Evolutionary conservation across 2,888 invertebrate species (phyloP), one percentile per base, ranked within the genome.

Genomic region (Sipha maydis): DNA sequence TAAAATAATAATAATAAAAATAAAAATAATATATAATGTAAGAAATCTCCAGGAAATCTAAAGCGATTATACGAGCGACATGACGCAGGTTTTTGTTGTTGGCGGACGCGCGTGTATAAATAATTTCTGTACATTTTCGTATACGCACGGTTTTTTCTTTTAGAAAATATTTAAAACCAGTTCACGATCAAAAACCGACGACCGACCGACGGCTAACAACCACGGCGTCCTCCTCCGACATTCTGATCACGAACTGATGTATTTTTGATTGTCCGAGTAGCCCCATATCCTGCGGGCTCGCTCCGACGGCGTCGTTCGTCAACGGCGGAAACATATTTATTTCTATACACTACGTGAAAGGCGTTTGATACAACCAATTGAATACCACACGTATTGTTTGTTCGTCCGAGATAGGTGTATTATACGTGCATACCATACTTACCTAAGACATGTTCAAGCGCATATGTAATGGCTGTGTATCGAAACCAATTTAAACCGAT

Each of bases 231-330:
- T 41, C 41, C 41, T 41, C 41, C 8, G 11, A 7, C 41, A 88
- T 88, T 88, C 86, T 88, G 86, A 88, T 88, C 86, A 88, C 86
- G 86, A 88, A 88, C 86, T n/a, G 84, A 73, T 77, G 85, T 14
- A 75, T 88, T 88, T 80, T 80, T 75, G 80, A 73, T 86, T 73
- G 85, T 86, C 67, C 25, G 34, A 38, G 69, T 54, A 14, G n/a
- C 21, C 38, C 1, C 69, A 17, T 8, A 38, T 48, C 5, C 69
- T n/a, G 48, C 14, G 14, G 48, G 28, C 0, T 9, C 19, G 9
- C 75, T 38, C 73, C 56, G n/a, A 34, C 19, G 7, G 28, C 28
- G 34, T 34, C 34, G 34, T 34, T 38, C 75, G 28, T 56, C 56
- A n/a, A 34, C 19, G 34, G 48, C 19, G 73, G 73, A 73, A 54